Conservation (phyloP, 2,113 vertebrate genomes). For the Rhabdornis inornatus region DNA sequence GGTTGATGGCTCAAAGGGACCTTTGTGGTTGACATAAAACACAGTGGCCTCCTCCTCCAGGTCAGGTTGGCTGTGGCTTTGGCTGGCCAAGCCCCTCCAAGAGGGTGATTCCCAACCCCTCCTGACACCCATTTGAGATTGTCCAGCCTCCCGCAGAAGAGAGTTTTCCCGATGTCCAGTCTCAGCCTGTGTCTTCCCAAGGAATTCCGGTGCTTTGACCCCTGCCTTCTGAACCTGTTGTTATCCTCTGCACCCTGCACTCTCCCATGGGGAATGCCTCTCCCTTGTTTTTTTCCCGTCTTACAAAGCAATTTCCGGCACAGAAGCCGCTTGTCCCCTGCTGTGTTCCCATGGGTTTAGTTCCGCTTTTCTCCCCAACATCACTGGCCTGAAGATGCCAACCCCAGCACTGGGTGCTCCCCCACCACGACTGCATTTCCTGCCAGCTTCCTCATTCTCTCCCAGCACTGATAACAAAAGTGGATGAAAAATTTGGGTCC, state of each 20-base stretch:
- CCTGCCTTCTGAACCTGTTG: background rate
- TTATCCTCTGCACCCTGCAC: background rate
- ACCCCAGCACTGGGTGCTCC: background rate
- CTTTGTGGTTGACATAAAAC: background rate
- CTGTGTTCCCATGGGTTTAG: background rate
- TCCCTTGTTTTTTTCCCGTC: background rate
- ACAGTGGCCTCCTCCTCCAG: background rate
- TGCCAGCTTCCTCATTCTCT: background rate
- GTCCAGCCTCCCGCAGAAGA: background rate
- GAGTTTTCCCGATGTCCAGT: background rate
- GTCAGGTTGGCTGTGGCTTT: background rate
- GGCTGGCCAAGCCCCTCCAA: background rate
- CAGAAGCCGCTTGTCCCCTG: background rate
- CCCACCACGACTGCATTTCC: accelerated
- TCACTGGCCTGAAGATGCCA: background rate
- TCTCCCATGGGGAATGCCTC: accelerated
- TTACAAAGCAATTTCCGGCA: background rate
- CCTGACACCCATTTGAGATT: background rate
- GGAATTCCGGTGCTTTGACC: background rate
- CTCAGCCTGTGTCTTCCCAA: background rate
- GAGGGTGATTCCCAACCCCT: background rate
- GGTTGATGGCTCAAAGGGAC: background rate
- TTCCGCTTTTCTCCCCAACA: background rate
- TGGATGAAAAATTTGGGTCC: background rate
- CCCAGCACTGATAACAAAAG: background rate